These are phyloP conservation scores for Mionectes macconnelli DNA, from an alignment of 2,113 vertebrate species.

Conservation along the genomic window DNA sequence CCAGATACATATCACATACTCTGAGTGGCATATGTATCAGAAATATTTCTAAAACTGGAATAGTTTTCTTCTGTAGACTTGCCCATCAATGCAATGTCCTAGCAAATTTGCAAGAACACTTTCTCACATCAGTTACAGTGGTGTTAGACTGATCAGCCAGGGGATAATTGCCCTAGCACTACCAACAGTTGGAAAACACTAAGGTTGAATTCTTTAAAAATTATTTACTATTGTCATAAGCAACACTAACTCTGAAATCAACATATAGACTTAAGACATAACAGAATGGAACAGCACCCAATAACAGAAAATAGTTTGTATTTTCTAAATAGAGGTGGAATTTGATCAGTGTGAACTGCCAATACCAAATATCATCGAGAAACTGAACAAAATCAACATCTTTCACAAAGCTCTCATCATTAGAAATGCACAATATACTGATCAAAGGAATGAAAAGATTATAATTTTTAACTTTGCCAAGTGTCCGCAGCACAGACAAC, in stretches of 20 bases:
- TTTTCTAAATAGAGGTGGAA: background rate
- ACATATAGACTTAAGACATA: background rate
- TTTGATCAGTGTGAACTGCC: background rate
- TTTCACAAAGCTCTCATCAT: background rate
- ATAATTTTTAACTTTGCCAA: background rate
- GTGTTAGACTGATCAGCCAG: background rate
- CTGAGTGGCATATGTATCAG: background rate
- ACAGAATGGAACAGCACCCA: background rate
- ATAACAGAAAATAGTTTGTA: background rate
- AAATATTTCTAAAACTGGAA: background rate
- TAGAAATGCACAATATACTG: background rate
- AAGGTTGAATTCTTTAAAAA: background rate
- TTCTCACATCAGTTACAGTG: background rate
- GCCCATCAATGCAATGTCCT: background rate
- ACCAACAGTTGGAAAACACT: background rate
- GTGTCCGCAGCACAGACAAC: background rate
- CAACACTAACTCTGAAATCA: background rate
- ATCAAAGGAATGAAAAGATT: background rate
- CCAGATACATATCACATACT: background rate
- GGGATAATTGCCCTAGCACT: background rate
- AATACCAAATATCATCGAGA: background rate
- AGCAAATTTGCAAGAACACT: background rate
- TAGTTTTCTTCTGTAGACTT: background rate
- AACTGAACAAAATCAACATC: background rate
- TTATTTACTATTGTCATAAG: background rate